Base-by-base conservation (phyloP, 2,797 vertebrate species). In the Orientallactaga sibirica region DNA sequence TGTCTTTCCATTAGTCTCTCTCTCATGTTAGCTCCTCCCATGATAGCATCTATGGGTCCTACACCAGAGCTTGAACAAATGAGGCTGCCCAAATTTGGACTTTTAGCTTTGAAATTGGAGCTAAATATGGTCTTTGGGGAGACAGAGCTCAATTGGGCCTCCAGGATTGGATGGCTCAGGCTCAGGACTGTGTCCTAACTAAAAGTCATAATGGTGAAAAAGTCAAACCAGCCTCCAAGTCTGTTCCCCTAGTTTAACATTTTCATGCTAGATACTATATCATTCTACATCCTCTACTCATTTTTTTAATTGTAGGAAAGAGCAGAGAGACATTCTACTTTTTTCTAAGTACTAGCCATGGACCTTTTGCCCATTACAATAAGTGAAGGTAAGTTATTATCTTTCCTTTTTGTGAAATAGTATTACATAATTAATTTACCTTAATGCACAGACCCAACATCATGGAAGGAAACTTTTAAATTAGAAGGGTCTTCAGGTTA, bases 261-360 rank as follows among this genome's bases (percentile, higher is more conserved):
- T 27, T 78, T 41, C 37, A 33, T 41, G 52, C 18, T n/a, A 62
- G 43, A 61, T 14, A 37, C n/a, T 29, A 7, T 15, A 48, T n/a
- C n/a, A 66, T 5, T 71, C 25, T 43, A 81, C 14, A 64, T 22
- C 52, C 64, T 75, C 16, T 18, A 22, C 37, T 85, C 75, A 7
- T 19, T 89, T 85, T 75, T 75, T 75, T 22, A 93, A 86, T 71
- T 88, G 19, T 92, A 80, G 41, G 62, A 86, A 94, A 90, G 11
- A 58, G 0, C 25, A 4, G n/a, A 77, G 19, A 93, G 55, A 7
- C 7, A 68, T 52, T 89, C 9, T 83, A 41, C 66, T 58, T 86
- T 71, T 76, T 33, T 24, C 29, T 41, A 67, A 73, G 19, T 41
- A 58, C 2, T 64, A 19, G 27, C 76, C 55, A 58, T 52, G 18